Conservation (phyloP, 2,113 vertebrate genomes). For the Mirza zaza region DNA sequence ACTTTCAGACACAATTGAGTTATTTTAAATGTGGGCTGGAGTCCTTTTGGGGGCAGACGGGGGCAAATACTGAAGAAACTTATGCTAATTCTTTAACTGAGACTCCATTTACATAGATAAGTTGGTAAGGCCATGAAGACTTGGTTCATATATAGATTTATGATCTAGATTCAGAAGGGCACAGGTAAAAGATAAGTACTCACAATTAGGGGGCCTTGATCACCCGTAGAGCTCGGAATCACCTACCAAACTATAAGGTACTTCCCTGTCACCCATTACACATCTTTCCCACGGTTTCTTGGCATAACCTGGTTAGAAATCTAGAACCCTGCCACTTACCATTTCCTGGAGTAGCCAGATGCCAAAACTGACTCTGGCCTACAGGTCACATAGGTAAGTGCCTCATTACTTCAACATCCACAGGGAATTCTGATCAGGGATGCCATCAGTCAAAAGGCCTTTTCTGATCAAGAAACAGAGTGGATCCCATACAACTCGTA, state of each 20-base stretch:
- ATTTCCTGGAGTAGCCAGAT: constrained; percentile 15
- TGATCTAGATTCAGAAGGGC: neutral
- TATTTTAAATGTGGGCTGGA: neutral
- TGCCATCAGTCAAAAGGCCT: constrained; percentile 36
- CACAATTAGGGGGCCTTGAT: neutral
- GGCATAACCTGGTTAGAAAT: constrained; percentile 41
- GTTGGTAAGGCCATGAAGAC: neutral
- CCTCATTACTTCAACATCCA: neutral
- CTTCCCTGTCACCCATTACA: neutral
- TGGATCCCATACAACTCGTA: neutral
- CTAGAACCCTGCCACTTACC: neutral
- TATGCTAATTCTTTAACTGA: constrained; percentile 31
- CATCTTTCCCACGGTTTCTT: constrained; percentile 9
- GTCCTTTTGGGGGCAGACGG: neutral
- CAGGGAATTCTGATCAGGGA: constrained; percentile 32
- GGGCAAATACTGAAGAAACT: neutral
- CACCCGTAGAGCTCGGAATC: neutral
- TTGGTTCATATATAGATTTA: constrained; percentile 23
- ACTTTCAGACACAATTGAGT: neutral
- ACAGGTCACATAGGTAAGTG: constrained; percentile 18
- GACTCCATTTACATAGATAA: neutral
- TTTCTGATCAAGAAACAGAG: constrained; percentile 41
- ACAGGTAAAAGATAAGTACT: constrained; percentile 14
- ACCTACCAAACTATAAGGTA: neutral
- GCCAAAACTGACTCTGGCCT: constrained; percentile 5